Conservation (phyloP, 2,797 vertebrate species). For the Esox masquinongy region DNA sequence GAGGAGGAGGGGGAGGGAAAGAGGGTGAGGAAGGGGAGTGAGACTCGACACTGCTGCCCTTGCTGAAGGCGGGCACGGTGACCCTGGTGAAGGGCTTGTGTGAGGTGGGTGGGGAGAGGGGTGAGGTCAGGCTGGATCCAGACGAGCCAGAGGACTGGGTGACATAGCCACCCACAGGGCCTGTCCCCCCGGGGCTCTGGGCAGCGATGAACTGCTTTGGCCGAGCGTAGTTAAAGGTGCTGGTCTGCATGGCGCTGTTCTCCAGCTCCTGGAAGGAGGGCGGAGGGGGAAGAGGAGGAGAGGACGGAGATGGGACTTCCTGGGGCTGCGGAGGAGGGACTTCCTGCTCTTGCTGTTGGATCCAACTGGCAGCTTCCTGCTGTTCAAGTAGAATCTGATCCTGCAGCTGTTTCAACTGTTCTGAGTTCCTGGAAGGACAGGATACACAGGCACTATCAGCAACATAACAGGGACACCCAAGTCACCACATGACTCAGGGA, state of each 20-base stretch:
- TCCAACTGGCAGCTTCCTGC: conserved; percentile 81
- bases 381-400: conserved; percentile 90
- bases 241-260: conserved; percentile 88
- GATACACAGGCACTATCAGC: not conserved
- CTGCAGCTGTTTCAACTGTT: conserved; percentile 92
- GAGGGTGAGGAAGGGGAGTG: conserved; percentile 78
- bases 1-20: conserved; percentile 87
- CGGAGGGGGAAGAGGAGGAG: conserved; percentile 91
- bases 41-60: conserved; percentile 81
- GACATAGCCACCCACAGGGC: conserved; percentile 74
- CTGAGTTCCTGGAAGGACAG: conserved; percentile 79
- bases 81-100: conserved; percentile 82
- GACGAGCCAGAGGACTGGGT: conserved; percentile 89
- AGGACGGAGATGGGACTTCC: conserved; percentile 73
- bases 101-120: conserved; percentile 83
- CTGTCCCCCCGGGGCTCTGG: conserved; percentile 77
- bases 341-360: conserved; percentile 54
- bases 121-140: conserved; percentile 86
- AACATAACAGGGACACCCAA: not conserved
- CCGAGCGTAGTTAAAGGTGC: conserved; percentile 97
- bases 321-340: conserved; percentile 74
- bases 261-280: conserved; percentile 92
- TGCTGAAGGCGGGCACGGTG: conserved; percentile 73
- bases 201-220: conserved; percentile 99
- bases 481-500: not conserved